Evolutionary conservation across 2,797 vertebrate genomes (phyloP).

Genomic region (Platalea minor): DNA sequence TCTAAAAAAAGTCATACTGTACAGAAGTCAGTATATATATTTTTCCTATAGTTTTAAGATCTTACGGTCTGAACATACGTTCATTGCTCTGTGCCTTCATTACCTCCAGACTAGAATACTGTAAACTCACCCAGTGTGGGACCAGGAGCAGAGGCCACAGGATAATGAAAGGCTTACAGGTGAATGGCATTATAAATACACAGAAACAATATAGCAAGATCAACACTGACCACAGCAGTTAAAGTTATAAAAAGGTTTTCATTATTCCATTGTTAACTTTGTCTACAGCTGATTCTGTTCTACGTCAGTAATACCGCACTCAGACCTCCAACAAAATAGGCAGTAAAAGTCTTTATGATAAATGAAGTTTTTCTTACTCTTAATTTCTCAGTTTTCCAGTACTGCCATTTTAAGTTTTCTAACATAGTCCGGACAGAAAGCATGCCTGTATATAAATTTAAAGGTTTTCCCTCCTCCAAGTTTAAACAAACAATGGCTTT

Average conservation of each 20-base stretch:
- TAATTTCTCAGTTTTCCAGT: background rate
- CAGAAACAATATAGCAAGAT: background rate
- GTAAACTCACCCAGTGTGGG: background rate
- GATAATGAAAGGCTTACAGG: background rate
- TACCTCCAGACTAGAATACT: background rate
- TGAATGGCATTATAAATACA: background rate
- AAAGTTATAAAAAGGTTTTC: background rate
- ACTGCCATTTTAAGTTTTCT: background rate
- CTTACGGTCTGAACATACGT: background rate
- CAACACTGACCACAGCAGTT: background rate
- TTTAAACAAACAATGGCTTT: background rate
- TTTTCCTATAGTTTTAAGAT: background rate
- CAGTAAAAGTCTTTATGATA: background rate
- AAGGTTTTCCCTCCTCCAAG: background rate
- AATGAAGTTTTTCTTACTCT: too few relatives aligned
- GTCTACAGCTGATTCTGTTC: too few relatives aligned
- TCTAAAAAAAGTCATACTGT: background rate
- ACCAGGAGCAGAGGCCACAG: background rate
- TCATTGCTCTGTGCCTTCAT: background rate
- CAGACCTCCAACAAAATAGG: background rate
- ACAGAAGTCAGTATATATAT: background rate
- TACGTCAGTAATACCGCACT: background rate
- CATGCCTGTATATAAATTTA: background rate
- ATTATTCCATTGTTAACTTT: background rate
- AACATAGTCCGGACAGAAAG: background rate